A percentile compares a stretch with the other conserved stretches of the same genome.
phyloP scores from a whole-genome alignment of 2,113 vertebrate species.

The Trochalopteron elliotii region DNA sequence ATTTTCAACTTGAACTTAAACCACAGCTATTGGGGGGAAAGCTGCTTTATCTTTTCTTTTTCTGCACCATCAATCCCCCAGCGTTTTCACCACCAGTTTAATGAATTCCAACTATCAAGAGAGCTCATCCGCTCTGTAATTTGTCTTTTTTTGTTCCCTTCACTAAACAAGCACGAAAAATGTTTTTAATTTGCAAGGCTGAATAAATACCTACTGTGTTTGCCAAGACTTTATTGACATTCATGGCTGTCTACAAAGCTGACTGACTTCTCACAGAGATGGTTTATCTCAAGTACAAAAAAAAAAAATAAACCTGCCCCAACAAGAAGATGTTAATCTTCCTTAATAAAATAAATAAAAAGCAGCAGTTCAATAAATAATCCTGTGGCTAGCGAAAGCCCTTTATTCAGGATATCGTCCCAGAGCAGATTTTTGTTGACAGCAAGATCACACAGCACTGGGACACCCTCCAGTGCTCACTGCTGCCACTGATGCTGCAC shows the following conservation, averaged over 20 bases:
- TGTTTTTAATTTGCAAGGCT: conserved; percentile 66
- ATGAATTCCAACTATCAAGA: conserved; percentile 60
- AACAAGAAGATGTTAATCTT: conserved; percentile 9
- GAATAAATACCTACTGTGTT: conserved; percentile 50
- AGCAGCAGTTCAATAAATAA: neutral
- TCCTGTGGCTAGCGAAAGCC: neutral
- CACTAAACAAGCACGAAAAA: conserved; percentile 51
- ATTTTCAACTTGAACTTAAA: conserved; percentile 46
- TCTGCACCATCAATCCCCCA: conserved; percentile 48
- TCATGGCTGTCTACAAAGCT: conserved; percentile 26
- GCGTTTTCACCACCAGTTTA: conserved; percentile 52
- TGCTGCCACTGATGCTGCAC: neutral
- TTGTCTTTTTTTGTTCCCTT: conserved; percentile 58
- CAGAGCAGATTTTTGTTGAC: conserved; percentile 1
- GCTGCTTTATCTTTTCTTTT: conserved; percentile 45
- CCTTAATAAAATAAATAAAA: conserved; percentile 22
- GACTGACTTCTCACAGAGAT: conserved; percentile 38
- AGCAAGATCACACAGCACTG: neutral
- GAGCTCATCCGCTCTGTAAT: conserved; percentile 48
- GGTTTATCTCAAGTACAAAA: neutral
- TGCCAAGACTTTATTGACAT: conserved; percentile 58
- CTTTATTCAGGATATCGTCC: neutral
- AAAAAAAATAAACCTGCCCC: neutral
- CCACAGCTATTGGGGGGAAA: conserved; percentile 20
- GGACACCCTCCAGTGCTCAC: neutral